Percentiles rank a stretch among this genome's conserved stretches.
phyloP scores from a whole-genome alignment of 1,140 invertebrate genomes.

The Polypedilum pembai region DNA sequence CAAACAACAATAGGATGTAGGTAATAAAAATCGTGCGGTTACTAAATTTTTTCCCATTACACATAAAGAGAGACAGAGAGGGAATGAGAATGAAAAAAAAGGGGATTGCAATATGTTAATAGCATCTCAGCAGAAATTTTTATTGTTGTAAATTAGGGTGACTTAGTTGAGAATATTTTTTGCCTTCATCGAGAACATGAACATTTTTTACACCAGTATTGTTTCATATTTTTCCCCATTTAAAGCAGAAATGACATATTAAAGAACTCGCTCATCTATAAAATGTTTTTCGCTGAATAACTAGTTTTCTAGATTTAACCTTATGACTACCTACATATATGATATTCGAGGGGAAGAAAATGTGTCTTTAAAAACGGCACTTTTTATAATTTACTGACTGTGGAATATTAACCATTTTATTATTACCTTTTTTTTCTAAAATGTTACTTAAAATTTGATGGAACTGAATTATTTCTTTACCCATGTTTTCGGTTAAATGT shows the following conservation, averaged over 20 bases:
- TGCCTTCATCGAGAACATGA: too few species aligned
- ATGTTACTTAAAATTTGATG: not conserved
- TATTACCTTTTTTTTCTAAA: not conserved
- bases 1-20: constrained; percentile 13
- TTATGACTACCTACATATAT: too few species aligned
- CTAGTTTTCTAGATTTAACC: not conserved
- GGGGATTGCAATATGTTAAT: constrained; percentile 26
- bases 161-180: constrained; percentile 1
- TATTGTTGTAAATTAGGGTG: constrained; percentile 8
- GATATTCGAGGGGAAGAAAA: not conserved
- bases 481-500: constrained; percentile 21
- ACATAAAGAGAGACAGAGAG: not conserved
- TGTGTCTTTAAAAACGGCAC: not conserved
- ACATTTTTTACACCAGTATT: not conserved
- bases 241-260: not conserved
- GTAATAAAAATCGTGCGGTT: constrained; percentile 14
- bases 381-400: constrained; percentile 9
- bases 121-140: constrained; percentile 13
- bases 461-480: not conserved
- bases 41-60: constrained; percentile 1
- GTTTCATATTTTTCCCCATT: not conserved
- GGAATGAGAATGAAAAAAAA: not conserved
- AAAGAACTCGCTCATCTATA: not conserved
- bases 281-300: not conserved
- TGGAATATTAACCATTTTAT: not conserved